Percentiles rank a stretch among this genome's conserved stretches.
Conservation (phyloP, 2,888 invertebrate genomes). For the Frankliniella intonsa region DNA sequence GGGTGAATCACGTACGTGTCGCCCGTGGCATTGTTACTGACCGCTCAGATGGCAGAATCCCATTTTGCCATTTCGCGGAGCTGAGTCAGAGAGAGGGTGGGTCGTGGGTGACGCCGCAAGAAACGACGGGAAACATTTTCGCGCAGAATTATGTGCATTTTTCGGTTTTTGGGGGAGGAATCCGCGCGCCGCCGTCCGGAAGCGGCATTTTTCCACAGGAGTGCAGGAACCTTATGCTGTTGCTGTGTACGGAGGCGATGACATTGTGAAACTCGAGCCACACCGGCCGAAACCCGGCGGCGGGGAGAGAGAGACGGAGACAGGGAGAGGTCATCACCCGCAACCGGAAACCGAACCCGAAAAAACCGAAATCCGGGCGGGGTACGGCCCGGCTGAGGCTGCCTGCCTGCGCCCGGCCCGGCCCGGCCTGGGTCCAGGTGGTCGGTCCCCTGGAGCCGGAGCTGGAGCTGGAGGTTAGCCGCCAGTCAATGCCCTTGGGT, state of each 20-base stretch:
- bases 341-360: conserved; percentile 21
- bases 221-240: background rate
- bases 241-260: background rate
- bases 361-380: background rate
- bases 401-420: too few relatives aligned
- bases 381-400: background rate
- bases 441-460: background rate
- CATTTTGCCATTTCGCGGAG: too few relatives aligned
- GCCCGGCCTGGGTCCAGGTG: too few relatives aligned
- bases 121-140: too few relatives aligned
- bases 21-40: too few relatives aligned
- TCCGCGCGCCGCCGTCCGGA: background rate
- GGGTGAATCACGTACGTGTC: too few relatives aligned
- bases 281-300: background rate
- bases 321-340: background rate
- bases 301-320: background rate
- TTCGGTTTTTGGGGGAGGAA: too few relatives aligned
- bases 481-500: conserved; percentile 13
- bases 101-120: too few relatives aligned
- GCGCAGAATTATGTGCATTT: too few relatives aligned
- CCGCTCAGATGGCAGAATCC: too few relatives aligned
- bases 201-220: background rate
- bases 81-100: too few relatives aligned
- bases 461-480: background rate
- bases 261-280: conserved; percentile 19